A percentile compares a stretch with the other conserved stretches of the same genome.
Evolutionary conservation across 2,797 vertebrate species (phyloP).

Genomic region (Rhadinocentrus ornatus): DNA sequence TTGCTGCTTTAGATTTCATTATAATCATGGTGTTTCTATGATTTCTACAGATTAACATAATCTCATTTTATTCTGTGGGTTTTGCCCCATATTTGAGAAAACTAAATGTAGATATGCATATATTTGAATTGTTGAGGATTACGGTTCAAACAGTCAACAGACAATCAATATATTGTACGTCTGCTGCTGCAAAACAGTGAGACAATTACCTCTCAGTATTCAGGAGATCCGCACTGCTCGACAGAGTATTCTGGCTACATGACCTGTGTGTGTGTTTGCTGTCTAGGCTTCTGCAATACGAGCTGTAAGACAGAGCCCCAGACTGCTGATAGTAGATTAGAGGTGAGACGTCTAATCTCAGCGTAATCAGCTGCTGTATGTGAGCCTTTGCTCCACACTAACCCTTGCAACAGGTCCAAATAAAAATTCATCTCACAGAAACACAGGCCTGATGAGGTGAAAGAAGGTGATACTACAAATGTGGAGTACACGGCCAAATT

Average conservation of each 20-base stretch:
- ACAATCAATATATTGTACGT: constrained; percentile 39
- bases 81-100: background rate
- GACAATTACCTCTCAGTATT: constrained; percentile 62
- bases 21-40: background rate
- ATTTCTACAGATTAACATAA: background rate
- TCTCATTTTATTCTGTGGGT: background rate
- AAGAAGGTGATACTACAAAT: constrained; percentile 22
- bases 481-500: constrained; percentile 36
- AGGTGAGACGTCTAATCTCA: constrained; percentile 76
- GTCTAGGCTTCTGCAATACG: constrained; percentile 48
- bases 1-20: too few species aligned
- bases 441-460: constrained; percentile 26
- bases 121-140: constrained; percentile 20
- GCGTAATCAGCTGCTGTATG: constrained; percentile 75
- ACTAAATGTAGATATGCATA: background rate
- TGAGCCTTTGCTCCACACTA: constrained; percentile 71
- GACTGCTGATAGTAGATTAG: constrained; percentile 79
- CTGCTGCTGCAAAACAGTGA: constrained; percentile 34
- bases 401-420: constrained; percentile 72
- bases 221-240: constrained; percentile 63
- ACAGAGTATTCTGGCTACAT: constrained; percentile 60
- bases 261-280: constrained; percentile 30
- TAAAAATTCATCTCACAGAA: constrained; percentile 69
- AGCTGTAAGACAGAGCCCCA: constrained; percentile 66
- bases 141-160: constrained; percentile 19